Base-by-base conservation (phyloP, 2,797 vertebrate genomes). In the Lateolabrax maculatus region DNA sequence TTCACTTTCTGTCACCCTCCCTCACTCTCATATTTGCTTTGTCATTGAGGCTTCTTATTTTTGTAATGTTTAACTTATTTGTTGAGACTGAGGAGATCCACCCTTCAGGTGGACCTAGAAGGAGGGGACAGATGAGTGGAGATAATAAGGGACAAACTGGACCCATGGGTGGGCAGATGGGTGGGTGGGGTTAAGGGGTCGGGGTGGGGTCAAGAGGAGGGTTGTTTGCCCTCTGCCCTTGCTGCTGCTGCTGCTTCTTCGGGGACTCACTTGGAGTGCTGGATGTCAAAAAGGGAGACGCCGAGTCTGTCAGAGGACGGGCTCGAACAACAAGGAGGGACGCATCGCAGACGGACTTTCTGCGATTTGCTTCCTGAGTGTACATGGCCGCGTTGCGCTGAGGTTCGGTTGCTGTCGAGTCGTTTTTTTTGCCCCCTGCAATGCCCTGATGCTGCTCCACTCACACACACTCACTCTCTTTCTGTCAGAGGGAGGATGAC, bases 61-160 rank as follows among this genome's bases (percentile, higher is more conserved):
- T 95, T 94, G 79, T 94, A 92, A 92, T 95, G 93, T 96, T 96
- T 97, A 95, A 96, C 96, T 98, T 97, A 96, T 97, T 97, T 90
- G 91, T 90, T 84, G 79, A 87, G 86, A 90, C 77, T 84, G 89
- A 87, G 86, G 73, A 82, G 71, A 77, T n/a, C 67, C 79, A 76
- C 2, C 48, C n/a, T n/a, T n/a, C n/a, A 36, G 61, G 21, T 63
- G 76, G 71, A 78, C 62, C 43, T 46, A 82, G 63, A 62, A 78
- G 77, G 67, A 73, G 80, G 63, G 75, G 70, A 65, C 66, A 37
- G 51, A 65, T 15, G 1, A 77, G 77, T 63, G 79, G 84, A 79
- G 79, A 18, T 58, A 55, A 87, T 75, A 68, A 80, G 41, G 67
- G 89, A 87, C 52, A 70, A 78, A 85, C 66, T 75, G 84, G 79